Conservation (phyloP, 2,888 invertebrate genomes). For the Epistrophe grossulariae region DNA sequence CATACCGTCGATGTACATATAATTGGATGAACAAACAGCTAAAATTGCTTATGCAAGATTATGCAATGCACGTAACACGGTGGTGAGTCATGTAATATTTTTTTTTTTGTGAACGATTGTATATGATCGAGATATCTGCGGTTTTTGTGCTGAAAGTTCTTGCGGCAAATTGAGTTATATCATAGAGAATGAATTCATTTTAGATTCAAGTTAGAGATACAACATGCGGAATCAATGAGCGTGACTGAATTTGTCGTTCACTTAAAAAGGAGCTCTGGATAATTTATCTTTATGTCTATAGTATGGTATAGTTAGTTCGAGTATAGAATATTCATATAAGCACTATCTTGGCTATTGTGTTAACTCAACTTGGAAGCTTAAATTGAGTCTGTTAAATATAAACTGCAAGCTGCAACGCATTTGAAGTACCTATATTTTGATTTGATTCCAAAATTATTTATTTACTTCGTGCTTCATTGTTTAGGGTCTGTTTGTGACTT, state of each 20-base stretch:
- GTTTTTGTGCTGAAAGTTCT: constrained; percentile 50
- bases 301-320: constrained; percentile 15
- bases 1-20: constrained; percentile 11
- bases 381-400: background rate
- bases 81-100: constrained; percentile 52
- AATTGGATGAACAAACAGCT: constrained; percentile 66
- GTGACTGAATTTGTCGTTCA: constrained; percentile 59
- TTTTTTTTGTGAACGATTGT: constrained; percentile 23
- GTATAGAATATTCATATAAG: background rate
- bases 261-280: background rate
- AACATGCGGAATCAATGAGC: constrained; percentile 43
- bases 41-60: constrained; percentile 59
- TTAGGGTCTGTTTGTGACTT: background rate
- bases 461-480: background rate
- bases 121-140: constrained; percentile 38
- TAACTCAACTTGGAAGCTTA: background rate
- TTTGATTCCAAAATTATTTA: background rate
- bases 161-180: constrained; percentile 44
- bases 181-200: constrained; percentile 34
- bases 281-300: too few species aligned
- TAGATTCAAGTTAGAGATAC: constrained; percentile 17
- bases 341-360: background rate
- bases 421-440: background rate
- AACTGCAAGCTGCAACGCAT: background rate
- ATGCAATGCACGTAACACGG: constrained; percentile 59